phyloP scores from a whole-genome alignment of 2,113 vertebrate species.

The Calonectris borealis region DNA sequence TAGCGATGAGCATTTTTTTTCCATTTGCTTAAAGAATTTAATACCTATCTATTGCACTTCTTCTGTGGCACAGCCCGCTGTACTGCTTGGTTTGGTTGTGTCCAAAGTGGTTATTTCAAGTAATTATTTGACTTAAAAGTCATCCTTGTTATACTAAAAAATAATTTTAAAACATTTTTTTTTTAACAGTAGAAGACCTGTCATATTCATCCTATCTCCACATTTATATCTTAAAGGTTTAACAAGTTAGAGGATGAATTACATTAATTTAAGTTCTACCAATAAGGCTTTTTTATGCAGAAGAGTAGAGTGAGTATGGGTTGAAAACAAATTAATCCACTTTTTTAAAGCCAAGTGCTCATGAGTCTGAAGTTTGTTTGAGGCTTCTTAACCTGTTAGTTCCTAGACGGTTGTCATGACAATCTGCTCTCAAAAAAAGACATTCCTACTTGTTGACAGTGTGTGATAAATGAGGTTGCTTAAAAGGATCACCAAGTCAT shows the following conservation, averaged over 20 bases:
- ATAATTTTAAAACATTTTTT: neutral
- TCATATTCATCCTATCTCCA: neutral
- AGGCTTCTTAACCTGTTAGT: neutral
- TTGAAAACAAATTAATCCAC: neutral
- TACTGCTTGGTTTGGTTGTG: neutral
- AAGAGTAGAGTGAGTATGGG: neutral
- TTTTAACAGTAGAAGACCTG: neutral
- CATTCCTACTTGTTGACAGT: neutral
- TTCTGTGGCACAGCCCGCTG: neutral
- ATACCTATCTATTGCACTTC: accelerated
- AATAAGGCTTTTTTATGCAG: neutral
- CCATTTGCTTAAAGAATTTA: neutral
- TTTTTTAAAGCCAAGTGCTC: neutral
- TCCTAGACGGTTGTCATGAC: neutral
- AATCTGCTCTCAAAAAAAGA: neutral
- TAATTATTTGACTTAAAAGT: neutral
- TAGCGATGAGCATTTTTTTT: neutral
- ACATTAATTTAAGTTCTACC: neutral
- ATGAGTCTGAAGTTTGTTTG: neutral
- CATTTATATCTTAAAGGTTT: neutral
- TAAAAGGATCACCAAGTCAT: neutral
- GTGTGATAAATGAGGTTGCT: neutral
- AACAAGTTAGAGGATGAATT: neutral
- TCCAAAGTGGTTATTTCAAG: neutral
- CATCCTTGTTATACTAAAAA: neutral